phyloP scores from a whole-genome alignment of 2,888 invertebrate genomes.

The Exocentrus adspersus region DNA sequence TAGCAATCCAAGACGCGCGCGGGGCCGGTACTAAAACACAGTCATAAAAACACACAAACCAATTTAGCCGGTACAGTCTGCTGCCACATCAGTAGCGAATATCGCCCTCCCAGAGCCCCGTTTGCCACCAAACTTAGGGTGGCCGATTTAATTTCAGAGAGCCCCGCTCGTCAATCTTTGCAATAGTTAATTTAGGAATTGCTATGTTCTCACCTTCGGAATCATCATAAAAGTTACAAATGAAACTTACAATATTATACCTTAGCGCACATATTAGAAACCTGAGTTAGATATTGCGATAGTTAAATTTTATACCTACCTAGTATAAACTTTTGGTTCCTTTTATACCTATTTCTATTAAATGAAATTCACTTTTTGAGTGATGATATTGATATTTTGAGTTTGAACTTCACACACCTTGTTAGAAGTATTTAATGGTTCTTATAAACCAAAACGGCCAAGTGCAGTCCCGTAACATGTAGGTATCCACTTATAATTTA shows the following conservation, averaged over 20 bases:
- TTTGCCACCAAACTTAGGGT: conserved; percentile 30
- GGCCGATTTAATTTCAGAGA: conserved; percentile 62
- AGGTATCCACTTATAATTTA: too few relatives aligned
- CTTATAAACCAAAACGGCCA: too few relatives aligned
- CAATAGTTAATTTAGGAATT: conserved; percentile 59
- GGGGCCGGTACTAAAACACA: conserved; percentile 64
- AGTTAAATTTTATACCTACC: conserved; percentile 39
- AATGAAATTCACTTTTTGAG: too few relatives aligned
- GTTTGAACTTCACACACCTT: too few relatives aligned
- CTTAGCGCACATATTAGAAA: conserved; percentile 34
- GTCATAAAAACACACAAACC: conserved; percentile 66
- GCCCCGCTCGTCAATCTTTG: conserved; percentile 60
- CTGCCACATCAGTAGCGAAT: conserved; percentile 53
- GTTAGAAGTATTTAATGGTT: too few relatives aligned
- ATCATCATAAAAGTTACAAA: conserved; percentile 56
- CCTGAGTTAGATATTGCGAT: conserved; percentile 39
- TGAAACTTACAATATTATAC: conserved; percentile 45
- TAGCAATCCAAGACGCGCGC: conserved; percentile 63
- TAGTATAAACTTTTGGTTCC: too few relatives aligned
- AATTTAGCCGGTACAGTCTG: conserved; percentile 64
- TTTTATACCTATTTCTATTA: too few relatives aligned
- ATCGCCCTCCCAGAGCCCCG: conserved; percentile 36
- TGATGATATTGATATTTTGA: too few relatives aligned
- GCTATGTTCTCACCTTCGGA: conserved; percentile 58
- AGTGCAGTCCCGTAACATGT: too few relatives aligned